Percentiles rank a stretch among this genome's conserved stretches.
Conservation (phyloP, 2,888 invertebrate species). For the Caenorhabditis sp. region DNA sequence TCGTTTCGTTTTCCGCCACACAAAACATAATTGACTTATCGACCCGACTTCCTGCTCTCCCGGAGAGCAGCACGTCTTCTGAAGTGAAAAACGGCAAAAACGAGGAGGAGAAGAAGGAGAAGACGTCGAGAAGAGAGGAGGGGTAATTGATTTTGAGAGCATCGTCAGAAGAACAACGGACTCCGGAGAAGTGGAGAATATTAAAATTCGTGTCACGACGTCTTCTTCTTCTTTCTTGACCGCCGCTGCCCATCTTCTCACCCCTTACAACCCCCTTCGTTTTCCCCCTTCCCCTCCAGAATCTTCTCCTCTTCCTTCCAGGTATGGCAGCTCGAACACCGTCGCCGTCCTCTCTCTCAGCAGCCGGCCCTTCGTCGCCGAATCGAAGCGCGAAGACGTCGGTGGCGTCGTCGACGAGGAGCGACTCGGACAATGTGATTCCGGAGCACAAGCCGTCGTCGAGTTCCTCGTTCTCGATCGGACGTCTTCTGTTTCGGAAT, state of each 20-base stretch:
- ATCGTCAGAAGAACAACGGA: constrained; percentile 6
- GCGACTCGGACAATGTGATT: constrained; percentile 35
- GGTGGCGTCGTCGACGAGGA: constrained; percentile 52
- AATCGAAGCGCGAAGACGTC: constrained; percentile 48
- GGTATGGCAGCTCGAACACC: constrained; percentile 49
- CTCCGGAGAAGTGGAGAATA: constrained; percentile 26
- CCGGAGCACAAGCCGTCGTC: constrained; percentile 46
- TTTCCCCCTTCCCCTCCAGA: constrained; percentile 3
- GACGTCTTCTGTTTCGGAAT: constrained; percentile 47
- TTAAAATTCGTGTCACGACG: constrained; percentile 60
- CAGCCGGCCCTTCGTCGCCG: constrained; percentile 11
- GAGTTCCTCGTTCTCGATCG: constrained; percentile 47
- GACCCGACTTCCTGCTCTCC: constrained; percentile 30
- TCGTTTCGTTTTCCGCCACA: neutral
- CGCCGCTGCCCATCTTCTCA: constrained; percentile 6
- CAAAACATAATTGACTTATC: constrained; percentile 46
- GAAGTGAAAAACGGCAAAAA: constrained; percentile 6
- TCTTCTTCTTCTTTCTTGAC: constrained; percentile 30
- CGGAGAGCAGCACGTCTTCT: neutral
- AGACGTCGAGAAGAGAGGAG: too few species aligned
- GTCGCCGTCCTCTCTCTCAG: constrained; percentile 49
- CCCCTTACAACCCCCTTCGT: neutral
- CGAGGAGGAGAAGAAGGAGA: too few species aligned
- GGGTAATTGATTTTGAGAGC: constrained; percentile 62
- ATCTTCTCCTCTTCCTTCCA: neutral